Base-by-base conservation (phyloP, 2,113 vertebrate species). In the Mugil cephalus region DNA sequence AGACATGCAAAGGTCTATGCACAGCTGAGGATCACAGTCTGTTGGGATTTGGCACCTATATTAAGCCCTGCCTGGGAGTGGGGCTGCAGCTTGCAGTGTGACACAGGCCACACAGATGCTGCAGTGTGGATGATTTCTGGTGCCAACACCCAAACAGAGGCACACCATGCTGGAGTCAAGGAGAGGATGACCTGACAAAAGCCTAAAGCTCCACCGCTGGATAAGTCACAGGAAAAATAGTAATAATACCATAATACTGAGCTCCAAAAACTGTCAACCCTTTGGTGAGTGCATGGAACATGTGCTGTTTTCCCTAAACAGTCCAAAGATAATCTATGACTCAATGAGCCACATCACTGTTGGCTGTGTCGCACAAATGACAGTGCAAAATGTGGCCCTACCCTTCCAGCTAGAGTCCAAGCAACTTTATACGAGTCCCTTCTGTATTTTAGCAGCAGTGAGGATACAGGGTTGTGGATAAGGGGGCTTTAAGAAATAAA, bases 311-410 rank as follows among this genome's bases (percentile, higher is more conserved):
- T 72, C 51, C 59, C 52, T 11, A 34, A 76, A 62, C 70, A 60
- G 62, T 74, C 71, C 67, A 55, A 83, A 77, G 38, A 77, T 60
- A 62, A 83, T 34, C n/a, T 21, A 54, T 91, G 84, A 89, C 74
- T 89, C 86, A 84, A 11, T 43, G 52, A 77, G 79, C 58, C 69
- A 74, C 71, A 15, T 78, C 52, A 24, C 62, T 48, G 13, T 4
- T 36, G 48, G 63, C 42, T 61, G 46, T 56, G 53, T 46, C 30
- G 17, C 30, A 39, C 18, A 75, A 82, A 87, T 79, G 69, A 70
- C 69, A 59, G 19, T n/a, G 51, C 30, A 60, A 60, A 69, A 71
- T 11, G 15, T 4, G 2, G 64, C 60, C 55, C 60, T 52, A 59
- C 78, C 76, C 60, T 69, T 61, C 50, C 3, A 24, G 18, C 38